Percentiles rank a stretch among this genome's conserved stretches.
These are phyloP conservation scores for Trididemnum miniatum DNA, from an alignment of 23 tunicate species.

Conservation along the genomic window DNA sequence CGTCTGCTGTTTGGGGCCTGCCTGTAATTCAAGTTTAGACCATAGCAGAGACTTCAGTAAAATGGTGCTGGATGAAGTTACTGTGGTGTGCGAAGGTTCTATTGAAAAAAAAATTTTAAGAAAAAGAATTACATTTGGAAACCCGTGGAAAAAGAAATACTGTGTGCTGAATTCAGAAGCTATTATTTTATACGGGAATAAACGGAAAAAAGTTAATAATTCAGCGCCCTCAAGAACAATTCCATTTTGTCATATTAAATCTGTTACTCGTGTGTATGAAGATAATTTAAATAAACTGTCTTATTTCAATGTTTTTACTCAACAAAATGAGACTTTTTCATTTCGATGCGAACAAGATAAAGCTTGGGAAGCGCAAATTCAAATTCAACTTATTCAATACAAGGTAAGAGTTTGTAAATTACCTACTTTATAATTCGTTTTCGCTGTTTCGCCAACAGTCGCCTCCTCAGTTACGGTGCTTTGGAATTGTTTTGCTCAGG, in stretches of 20 bases:
- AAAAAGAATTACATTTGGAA: slow-evolving; percentile 41
- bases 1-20: background rate
- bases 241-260: slow-evolving; percentile 54
- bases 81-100: slow-evolving; percentile 37
- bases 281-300: background rate
- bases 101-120: slow-evolving; percentile 56
- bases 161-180: slow-evolving; percentile 56
- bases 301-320: slow-evolving; percentile 49
- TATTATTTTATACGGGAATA: slow-evolving; percentile 29
- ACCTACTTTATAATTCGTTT: too few relatives aligned
- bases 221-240: slow-evolving; percentile 26
- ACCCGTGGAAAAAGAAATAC: slow-evolving; percentile 56
- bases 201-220: slow-evolving; percentile 14
- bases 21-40: background rate
- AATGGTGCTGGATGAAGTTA: background rate
- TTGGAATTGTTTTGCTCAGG: too few relatives aligned
- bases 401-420: slow-evolving; percentile 65
- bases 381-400: slow-evolving; percentile 65
- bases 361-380: slow-evolving; percentile 69
- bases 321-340: slow-evolving; percentile 37
- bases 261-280: slow-evolving; percentile 6
- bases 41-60: background rate
- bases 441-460: too few relatives aligned
- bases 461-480: too few relatives aligned
- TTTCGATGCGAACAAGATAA: slow-evolving; percentile 34